Conservation (phyloP, 2,888 invertebrate genomes). For the Apamea anceps region DNA sequence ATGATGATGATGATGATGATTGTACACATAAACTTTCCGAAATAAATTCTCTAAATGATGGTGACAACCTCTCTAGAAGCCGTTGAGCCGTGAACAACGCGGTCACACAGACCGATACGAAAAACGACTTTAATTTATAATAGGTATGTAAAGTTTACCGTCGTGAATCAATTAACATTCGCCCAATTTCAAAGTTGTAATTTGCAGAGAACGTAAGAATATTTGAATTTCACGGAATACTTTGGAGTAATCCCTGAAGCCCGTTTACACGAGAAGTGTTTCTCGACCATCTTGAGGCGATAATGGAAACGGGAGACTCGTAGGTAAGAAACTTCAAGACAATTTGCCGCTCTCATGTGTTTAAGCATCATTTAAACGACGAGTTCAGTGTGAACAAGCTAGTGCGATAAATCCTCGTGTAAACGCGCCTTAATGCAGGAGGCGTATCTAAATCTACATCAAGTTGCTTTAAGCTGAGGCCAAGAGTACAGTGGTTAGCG, state of each 20-base stretch:
- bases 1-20: background rate
- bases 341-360: background rate
- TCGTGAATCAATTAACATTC: background rate
- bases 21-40: background rate
- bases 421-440: conserved; percentile 68
- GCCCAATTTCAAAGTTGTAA: no score
- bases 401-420: conserved; percentile 6
- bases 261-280: background rate
- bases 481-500: conserved; percentile 50
- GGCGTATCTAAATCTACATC: conserved; percentile 73
- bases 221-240: background rate
- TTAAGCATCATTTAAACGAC: background rate
- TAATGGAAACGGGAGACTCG: background rate
- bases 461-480: conserved; percentile 66
- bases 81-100: background rate
- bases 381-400: conserved; percentile 10
- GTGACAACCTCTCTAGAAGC: background rate
- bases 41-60: background rate
- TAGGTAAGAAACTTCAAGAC: background rate
- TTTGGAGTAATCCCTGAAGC: background rate
- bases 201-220: background rate
- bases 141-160: background rate
- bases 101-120: background rate
- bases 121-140: background rate
- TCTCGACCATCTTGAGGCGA: background rate